Evolutionary conservation across 2,797 vertebrate species (phyloP), one percentile per base, ranked within the genome.

Genomic region (Typhlichthys subterraneus): DNA sequence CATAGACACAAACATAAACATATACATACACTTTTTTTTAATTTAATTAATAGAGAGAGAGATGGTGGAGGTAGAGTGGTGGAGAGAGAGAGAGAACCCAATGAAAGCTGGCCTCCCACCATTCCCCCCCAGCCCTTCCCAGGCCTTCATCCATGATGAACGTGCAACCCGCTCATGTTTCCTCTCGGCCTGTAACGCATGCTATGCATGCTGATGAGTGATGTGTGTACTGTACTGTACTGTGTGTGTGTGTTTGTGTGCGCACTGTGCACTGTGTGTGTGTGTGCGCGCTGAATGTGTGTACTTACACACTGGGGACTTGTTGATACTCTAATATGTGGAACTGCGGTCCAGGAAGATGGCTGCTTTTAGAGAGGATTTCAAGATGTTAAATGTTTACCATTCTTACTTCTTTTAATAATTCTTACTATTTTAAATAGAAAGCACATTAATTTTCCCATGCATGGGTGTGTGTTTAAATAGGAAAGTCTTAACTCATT

Each of bases 41-140:
- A 23, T 23, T 3, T 3, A 23, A 23, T 23, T 23, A 0, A 23
- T 23, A 23, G 23, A 23, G 0, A 23, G 23, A 23, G 2, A 23
- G 3, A 23, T 23, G 0, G 23, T 23, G 23, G 23, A 57, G 57
- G 12, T 15, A 29, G 57, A 29, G 17, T 23, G 45, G 14, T 76
- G 57, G 61, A 73, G 77, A 82, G 82, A 88, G 85, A 75, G 66
- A 75, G 53, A 23, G 73, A 87, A 89, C 87, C 77, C 79, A 0
- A 23, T 84, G 85, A 87, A 89, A 19, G 52, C 63, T 59, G 74
- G 77, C 69, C 72, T 85, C 79, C 49, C 12, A n/a, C 46, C 68
- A 11, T 11, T 48, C 87, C 85, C 73, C 58, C 64, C 33, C 7
- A 38, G 33, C 33, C 33, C 33, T 8, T 8, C 33, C 33, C 33